These are phyloP conservation scores for Oreonectes daqikongensis DNA, from an alignment of 2,797 vertebrate genomes.

Conservation along the genomic window DNA sequence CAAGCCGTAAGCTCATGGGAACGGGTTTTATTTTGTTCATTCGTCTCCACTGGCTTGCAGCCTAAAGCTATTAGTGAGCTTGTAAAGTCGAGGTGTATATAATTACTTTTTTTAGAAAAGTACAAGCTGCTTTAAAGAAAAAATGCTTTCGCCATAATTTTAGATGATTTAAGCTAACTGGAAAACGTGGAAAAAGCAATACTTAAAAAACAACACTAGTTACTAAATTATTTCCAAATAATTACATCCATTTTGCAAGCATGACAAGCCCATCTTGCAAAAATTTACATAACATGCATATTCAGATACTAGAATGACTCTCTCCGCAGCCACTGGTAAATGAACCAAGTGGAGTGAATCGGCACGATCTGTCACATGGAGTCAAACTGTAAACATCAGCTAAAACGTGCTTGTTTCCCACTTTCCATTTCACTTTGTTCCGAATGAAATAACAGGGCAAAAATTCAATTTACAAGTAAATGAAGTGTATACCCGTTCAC, in stretches of 20 bases:
- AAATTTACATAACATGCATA: slow-evolving; percentile 46
- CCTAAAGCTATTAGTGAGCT: not conserved
- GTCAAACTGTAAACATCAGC: slow-evolving; percentile 44
- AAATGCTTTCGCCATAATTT: not conserved
- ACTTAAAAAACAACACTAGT: not conserved
- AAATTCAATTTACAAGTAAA: slow-evolving; percentile 20
- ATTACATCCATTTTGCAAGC: slow-evolving; percentile 40
- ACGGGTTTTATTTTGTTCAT: not conserved
- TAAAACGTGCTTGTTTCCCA: slow-evolving; percentile 16
- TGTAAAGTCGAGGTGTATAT: not conserved
- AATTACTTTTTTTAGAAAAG: not conserved
- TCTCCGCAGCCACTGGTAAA: slow-evolving; percentile 35
- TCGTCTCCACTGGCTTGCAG: not conserved
- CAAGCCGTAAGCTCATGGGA: not conserved
- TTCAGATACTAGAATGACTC: slow-evolving; percentile 37
- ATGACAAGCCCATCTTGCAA: slow-evolving; percentile 22
- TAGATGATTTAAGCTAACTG: not conserved
- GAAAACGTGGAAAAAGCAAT: not conserved
- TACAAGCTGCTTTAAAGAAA: not conserved
- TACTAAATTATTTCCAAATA: slow-evolving; percentile 39
- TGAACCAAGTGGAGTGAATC: slow-evolving; percentile 25
- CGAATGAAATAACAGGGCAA: slow-evolving; percentile 6
- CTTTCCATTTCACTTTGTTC: slow-evolving; percentile 14
- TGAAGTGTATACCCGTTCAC: not conserved
- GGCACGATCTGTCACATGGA: slow-evolving; percentile 39